Percentiles rank a stretch among this genome's conserved stretches.
Conservation (phyloP, 2,113 vertebrate genomes). For the Tamias sibiricus region DNA sequence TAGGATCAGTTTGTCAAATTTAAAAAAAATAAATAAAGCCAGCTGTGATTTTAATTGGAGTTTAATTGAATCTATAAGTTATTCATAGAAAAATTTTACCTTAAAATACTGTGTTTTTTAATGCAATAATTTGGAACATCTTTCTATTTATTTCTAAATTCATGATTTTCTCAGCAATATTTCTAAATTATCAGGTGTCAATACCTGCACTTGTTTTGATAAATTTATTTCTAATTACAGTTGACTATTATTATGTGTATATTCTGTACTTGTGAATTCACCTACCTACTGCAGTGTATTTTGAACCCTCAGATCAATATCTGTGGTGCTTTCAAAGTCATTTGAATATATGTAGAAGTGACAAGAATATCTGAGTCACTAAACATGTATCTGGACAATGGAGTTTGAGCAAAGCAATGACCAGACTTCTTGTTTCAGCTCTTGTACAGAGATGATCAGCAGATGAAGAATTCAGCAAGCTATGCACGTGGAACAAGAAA, state of each 20-base stretch:
- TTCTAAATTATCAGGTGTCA: neutral
- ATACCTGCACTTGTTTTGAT: neutral
- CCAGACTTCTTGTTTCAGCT: neutral
- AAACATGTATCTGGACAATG: neutral
- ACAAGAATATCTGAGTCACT: neutral
- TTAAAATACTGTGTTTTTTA: neutral
- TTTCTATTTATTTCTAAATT: neutral
- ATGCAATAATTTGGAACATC: neutral
- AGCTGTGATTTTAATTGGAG: neutral
- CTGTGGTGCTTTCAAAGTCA: neutral
- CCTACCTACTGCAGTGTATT: neutral
- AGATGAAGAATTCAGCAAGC: neutral
- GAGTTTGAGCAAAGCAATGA: neutral
- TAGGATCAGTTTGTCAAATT: neutral
- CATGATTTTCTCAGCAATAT: neutral
- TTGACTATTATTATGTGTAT: neutral
- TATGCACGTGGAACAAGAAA: too few relatives aligned
- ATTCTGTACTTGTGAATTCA: neutral
- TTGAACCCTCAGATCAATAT: neutral
- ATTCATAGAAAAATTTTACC: neutral
- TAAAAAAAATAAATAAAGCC: neutral
- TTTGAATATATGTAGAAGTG: too few relatives aligned
- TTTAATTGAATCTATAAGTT: neutral
- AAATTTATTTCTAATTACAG: neutral
- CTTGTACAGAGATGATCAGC: neutral